Percentiles rank a stretch among this genome's conserved stretches.
Evolutionary conservation across 2,888 invertebrate species (phyloP).

Genomic region (Harpagoxenus sublaevis): DNA sequence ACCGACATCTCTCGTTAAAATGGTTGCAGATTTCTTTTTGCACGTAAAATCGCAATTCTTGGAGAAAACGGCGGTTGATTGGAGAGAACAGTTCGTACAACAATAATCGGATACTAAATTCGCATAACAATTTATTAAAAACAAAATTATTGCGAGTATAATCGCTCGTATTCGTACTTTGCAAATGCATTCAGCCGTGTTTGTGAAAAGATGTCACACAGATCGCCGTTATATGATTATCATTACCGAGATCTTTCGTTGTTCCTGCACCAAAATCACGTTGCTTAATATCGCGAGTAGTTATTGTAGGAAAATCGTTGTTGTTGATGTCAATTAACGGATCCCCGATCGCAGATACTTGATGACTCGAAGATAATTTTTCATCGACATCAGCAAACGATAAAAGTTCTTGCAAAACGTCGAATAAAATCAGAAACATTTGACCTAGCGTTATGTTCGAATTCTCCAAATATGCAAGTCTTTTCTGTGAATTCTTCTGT

Average conservation of each 20-base stretch:
- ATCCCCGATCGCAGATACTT: not conserved
- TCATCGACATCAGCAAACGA: not conserved
- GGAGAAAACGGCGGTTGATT: not conserved
- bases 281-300: not conserved
- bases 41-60: not conserved
- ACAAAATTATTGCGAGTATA: conserved; percentile 54
- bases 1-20: not conserved
- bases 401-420: conserved; percentile 61
- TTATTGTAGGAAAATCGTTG: conserved; percentile 45
- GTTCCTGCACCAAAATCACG: not conserved
- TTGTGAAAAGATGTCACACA: not conserved
- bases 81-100: not conserved
- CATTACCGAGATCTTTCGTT: conserved; percentile 12
- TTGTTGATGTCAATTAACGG: conserved; percentile 40
- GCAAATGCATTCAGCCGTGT: conserved; percentile 36
- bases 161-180: not conserved
- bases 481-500: not conserved
- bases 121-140: conserved; percentile 22
- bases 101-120: conserved; percentile 29
- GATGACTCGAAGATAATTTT: conserved; percentile 5
- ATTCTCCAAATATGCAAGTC: conserved; percentile 4
- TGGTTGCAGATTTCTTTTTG: not conserved
- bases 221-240: not conserved
- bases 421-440: conserved; percentile 59
- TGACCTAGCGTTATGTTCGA: conserved; percentile 36